These are phyloP conservation scores for Cyprinodon brontotheroides DNA, from an alignment of 2,113 vertebrate species.

Conservation along the genomic window DNA sequence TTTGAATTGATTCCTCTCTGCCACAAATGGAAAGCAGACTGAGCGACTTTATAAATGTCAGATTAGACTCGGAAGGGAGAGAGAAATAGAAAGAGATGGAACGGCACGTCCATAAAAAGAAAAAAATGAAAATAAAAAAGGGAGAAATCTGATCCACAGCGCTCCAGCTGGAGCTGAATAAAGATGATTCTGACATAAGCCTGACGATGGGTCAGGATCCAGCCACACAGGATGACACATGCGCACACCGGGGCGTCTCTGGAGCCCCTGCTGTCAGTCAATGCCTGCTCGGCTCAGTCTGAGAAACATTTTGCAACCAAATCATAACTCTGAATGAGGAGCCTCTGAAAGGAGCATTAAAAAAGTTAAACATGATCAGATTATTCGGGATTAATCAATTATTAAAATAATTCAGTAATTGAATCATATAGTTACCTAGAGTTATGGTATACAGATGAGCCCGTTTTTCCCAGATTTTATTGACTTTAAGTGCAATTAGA, in stretches of 20 bases:
- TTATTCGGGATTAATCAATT: background rate
- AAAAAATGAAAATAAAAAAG: background rate
- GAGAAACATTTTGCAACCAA: conserved; percentile 29
- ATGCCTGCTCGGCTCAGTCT: conserved; percentile 22
- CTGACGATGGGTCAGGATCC: conserved; percentile 38
- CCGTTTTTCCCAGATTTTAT: too few species aligned
- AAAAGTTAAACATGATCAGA: background rate
- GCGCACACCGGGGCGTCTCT: conserved; percentile 7
- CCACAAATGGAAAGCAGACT: conserved; percentile 46
- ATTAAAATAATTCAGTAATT: too few species aligned
- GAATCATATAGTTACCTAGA: too few species aligned
- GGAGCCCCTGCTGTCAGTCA: conserved; percentile 39
- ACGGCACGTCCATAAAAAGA: conserved; percentile 45
- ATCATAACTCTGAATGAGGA: background rate
- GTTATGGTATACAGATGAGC: too few species aligned
- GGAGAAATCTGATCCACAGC: conserved; percentile 45
- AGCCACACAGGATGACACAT: conserved; percentile 5
- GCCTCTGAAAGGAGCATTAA: conserved; percentile 12
- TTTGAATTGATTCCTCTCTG: conserved; percentile 67
- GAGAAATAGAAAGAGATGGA: conserved; percentile 39
- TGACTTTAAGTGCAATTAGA: too few species aligned
- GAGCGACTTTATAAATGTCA: conserved; percentile 62
- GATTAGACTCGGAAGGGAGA: conserved; percentile 56
- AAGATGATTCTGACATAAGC: conserved; percentile 59
- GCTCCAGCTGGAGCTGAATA: conserved; percentile 35